A percentile compares a stretch with the other conserved stretches of the same genome.
Evolutionary conservation across 2,888 invertebrate genomes (phyloP).

Genomic region (Lomographa bimaculata): DNA sequence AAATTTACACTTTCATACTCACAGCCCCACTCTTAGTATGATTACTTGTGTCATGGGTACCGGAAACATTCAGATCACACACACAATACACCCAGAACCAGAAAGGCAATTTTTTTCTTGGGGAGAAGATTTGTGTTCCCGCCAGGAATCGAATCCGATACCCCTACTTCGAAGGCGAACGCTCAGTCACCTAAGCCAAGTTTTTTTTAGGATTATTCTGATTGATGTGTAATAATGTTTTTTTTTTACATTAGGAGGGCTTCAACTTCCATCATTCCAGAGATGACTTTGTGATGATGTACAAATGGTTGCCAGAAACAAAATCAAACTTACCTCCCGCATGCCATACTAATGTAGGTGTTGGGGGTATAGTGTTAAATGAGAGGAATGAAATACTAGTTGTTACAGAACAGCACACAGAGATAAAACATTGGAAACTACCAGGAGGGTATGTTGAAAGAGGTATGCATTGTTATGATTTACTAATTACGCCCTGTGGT

Average conservation of each 20-base stretch:
- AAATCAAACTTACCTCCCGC: constrained; percentile 88
- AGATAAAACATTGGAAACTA: constrained; percentile 90
- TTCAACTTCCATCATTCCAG: constrained; percentile 95
- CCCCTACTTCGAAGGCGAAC: no score
- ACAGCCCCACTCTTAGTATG: no score
- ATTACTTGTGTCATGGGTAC: no score
- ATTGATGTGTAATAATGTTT: background rate
- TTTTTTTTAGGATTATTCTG: no score
- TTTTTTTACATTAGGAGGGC: constrained; percentile 81
- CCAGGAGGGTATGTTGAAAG: constrained; percentile 96
- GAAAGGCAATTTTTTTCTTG: no score
- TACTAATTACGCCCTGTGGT: no score
- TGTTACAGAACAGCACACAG: constrained; percentile 88
- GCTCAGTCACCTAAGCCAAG: no score
- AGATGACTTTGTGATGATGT: constrained; percentile 90
- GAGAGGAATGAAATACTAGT: constrained; percentile 90
- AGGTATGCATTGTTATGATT: constrained; percentile 77
- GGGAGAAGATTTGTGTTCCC: no score
- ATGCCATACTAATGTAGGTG: constrained; percentile 91
- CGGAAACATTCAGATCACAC: no score
- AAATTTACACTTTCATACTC: no score
- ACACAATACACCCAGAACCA: no score
- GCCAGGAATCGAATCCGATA: no score
- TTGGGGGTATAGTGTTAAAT: constrained; percentile 94
- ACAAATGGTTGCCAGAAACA: constrained; percentile 88